Conservation (phyloP, 1,140 invertebrate species). For the Spodoptera frugiperda region DNA sequence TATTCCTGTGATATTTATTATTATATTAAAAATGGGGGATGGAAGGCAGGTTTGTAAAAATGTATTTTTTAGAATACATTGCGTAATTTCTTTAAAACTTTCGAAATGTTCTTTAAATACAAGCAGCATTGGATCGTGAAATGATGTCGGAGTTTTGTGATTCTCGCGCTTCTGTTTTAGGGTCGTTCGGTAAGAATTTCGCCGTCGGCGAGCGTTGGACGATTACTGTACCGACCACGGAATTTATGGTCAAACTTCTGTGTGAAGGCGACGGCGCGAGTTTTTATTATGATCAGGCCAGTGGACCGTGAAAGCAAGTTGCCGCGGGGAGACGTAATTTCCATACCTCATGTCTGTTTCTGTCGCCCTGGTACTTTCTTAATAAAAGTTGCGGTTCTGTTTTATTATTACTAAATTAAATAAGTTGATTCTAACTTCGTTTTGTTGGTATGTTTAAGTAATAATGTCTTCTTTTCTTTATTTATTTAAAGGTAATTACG, state of each 20-base stretch:
- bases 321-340: conserved; percentile 82
- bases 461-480: too few species aligned
- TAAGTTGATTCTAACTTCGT: conserved; percentile 14
- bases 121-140: neutral
- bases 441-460: neutral
- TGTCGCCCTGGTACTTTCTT: conserved; percentile 81
- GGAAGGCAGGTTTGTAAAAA: conserved; percentile 14
- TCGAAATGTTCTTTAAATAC: neutral
- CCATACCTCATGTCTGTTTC: conserved; percentile 85
- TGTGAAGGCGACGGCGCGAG: conserved; percentile 83
- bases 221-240: conserved; percentile 78
- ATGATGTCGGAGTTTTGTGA: conserved; percentile 13
- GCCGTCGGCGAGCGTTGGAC: conserved; percentile 76
- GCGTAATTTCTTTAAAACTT: neutral
- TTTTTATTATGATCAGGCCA: conserved; percentile 87
- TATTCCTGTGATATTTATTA: conserved; percentile 81
- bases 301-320: conserved; percentile 86
- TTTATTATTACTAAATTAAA: conserved; percentile 54
- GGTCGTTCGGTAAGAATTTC: conserved; percentile 76
- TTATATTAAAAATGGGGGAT: conserved; percentile 79
- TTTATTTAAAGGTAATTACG: too few species aligned
- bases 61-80: conserved; percentile 2
- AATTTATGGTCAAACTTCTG: conserved; percentile 87
- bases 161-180: conserved; percentile 52
- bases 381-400: conserved; percentile 75